Percentiles rank a stretch among this genome's conserved stretches.
These are phyloP conservation scores for Gouania willdenowi DNA, from an alignment of 2,797 vertebrate genomes.

Conservation along the genomic window DNA sequence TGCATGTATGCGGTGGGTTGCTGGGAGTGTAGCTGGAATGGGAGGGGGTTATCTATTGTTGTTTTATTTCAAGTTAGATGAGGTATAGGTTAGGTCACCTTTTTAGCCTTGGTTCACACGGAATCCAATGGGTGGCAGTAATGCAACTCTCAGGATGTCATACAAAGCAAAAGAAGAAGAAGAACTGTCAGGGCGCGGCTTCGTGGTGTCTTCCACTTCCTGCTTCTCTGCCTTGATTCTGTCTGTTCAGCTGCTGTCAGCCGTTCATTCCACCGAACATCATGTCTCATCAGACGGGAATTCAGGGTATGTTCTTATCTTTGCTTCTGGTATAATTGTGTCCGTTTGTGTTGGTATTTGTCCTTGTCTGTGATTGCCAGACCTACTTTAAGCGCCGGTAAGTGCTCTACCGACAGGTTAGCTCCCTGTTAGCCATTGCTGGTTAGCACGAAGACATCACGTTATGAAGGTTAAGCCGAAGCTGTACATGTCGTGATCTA, in stretches of 20 bases:
- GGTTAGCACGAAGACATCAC: conserved; percentile 46
- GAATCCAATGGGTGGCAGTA: too few relatives aligned
- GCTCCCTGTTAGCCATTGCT: conserved; percentile 52
- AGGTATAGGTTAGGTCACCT: too few relatives aligned
- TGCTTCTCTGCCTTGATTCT: conserved; percentile 56
- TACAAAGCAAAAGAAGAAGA: too few relatives aligned
- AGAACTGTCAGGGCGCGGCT: conserved; percentile 27
- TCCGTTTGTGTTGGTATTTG: accelerated
- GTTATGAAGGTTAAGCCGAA: conserved; percentile 30
- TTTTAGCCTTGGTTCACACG: too few relatives aligned
- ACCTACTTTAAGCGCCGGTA: background rate
- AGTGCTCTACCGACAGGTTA: conserved; percentile 40
- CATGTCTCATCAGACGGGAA: conserved; percentile 97
- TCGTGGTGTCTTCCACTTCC: conserved; percentile 56
- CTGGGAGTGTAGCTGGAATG: too few relatives aligned
- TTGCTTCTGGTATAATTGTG: accelerated
- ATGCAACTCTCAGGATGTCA: too few relatives aligned
- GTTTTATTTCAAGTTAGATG: too few relatives aligned
- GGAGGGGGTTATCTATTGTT: too few relatives aligned
- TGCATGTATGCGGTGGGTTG: too few relatives aligned
- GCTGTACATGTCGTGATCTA: too few relatives aligned
- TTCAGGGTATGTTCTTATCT: conserved; percentile 80
- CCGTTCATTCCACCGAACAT: conserved; percentile 49
- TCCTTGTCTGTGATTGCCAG: background rate
- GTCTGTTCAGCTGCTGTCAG: conserved; percentile 57